These are phyloP conservation scores for Hemicentrotus pulcherrimus DNA, from an alignment of 35 echinoderm and acorn worm species.

Conservation along the genomic window DNA sequence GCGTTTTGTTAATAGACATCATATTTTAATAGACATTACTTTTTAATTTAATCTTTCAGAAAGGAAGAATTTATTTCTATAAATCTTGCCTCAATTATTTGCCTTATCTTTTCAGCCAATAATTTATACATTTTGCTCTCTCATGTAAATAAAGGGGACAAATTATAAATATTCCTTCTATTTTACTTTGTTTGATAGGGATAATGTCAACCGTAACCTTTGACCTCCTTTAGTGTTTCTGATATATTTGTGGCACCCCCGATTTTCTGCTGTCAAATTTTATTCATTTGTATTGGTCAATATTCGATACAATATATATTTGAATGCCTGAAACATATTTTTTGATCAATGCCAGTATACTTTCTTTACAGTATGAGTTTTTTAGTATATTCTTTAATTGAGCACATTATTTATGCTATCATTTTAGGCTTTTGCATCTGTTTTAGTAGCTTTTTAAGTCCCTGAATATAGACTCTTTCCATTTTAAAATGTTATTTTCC, in stretches of 20 bases:
- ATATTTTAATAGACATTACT: too few relatives aligned
- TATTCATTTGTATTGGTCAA: too few relatives aligned
- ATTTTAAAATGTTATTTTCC: too few relatives aligned
- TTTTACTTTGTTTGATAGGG: neutral
- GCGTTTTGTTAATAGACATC: too few relatives aligned
- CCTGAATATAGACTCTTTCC: too few relatives aligned
- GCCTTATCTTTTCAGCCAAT: neutral
- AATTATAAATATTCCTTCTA: too few relatives aligned
- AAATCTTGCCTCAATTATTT: neutral
- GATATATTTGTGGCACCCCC: neutral
- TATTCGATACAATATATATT: neutral
- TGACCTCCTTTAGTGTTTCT: neutral
- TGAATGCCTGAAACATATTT: neutral
- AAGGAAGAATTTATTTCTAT: neutral
- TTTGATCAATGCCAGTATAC: neutral
- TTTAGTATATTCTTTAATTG: neutral
- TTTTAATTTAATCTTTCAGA: too few relatives aligned
- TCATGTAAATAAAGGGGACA: neutral
- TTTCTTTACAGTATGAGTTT: neutral
- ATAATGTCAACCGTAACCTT: neutral
- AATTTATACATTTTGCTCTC: neutral
- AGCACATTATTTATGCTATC: too few relatives aligned
- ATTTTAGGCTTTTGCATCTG: too few relatives aligned
- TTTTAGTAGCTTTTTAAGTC: too few relatives aligned
- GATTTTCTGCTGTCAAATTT: too few relatives aligned